Evolutionary conservation across 2,797 vertebrate species (phyloP).

Genomic region (Acanthis flammea): DNA sequence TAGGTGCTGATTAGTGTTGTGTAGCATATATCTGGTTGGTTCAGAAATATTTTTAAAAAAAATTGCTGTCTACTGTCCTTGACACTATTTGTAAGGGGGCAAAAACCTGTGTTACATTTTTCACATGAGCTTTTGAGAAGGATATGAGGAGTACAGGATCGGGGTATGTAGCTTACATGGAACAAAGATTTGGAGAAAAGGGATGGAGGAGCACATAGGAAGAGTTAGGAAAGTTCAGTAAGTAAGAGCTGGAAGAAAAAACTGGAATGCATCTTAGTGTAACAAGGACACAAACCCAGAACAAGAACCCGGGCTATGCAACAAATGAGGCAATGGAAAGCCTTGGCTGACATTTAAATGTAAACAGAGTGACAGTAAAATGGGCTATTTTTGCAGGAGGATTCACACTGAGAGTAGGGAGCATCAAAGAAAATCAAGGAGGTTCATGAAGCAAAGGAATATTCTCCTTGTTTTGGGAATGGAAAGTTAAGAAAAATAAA

Average conservation of each 20-base stretch:
- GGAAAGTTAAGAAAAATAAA: not conserved
- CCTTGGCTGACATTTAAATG: not conserved
- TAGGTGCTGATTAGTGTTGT: not conserved
- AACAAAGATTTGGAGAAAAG: not conserved
- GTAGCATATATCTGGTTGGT: not conserved
- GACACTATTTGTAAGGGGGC: not conserved
- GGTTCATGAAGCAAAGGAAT: not conserved
- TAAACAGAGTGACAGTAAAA: not conserved
- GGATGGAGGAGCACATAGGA: not conserved
- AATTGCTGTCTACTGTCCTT: not conserved
- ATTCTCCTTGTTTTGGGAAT: not conserved
- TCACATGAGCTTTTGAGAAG: not conserved
- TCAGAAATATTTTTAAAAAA: not conserved
- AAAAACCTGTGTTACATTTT: not conserved
- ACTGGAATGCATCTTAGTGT: not conserved
- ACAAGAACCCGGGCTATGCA: not conserved
- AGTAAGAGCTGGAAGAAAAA: not conserved
- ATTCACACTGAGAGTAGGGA: not conserved
- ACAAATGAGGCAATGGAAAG: not conserved
- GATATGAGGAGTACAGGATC: not conserved
- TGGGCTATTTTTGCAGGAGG: not conserved
- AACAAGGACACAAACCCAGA: not conserved
- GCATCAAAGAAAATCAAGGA: not conserved
- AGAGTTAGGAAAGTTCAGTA: not conserved
- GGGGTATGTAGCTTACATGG: not conserved